These are phyloP conservation scores for Furcifer pardalis DNA, from an alignment of 2,797 vertebrate species.

Conservation along the genomic window DNA sequence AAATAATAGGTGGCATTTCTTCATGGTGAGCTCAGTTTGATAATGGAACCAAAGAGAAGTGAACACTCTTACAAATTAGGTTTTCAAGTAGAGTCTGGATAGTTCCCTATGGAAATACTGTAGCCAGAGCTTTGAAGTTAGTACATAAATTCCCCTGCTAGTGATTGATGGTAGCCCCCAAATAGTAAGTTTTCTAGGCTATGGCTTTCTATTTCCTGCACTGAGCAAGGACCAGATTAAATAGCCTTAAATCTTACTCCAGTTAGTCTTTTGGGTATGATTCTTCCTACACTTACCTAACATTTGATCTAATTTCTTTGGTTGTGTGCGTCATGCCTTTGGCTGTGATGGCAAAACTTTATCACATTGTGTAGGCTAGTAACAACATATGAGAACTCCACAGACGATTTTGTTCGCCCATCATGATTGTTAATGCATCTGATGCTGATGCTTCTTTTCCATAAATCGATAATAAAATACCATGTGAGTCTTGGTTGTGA, in stretches of 20 bases:
- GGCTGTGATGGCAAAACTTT: not conserved
- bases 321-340: not conserved
- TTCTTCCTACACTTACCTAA: not conserved
- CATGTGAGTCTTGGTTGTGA: not conserved
- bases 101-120: not conserved
- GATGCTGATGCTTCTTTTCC: constrained; percentile 10
- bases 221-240: no score
- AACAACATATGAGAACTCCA: not conserved
- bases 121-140: not conserved
- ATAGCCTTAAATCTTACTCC: not conserved
- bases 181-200: no score
- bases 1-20: not conserved
- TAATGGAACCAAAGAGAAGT: not conserved
- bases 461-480: not conserved
- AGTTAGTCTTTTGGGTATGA: not conserved
- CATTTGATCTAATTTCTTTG: not conserved
- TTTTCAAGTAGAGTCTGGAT: not conserved
- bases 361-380: not conserved
- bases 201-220: no score
- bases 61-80: not conserved
- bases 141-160: no score
- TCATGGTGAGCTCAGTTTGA: not conserved
- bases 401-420: not conserved
- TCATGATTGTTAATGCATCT: not conserved
- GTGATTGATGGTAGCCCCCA: no score